Percentiles rank a stretch among this genome's conserved stretches.
phyloP scores from a whole-genome alignment of 2,113 vertebrate genomes.

The Emydocephalus ijimae region DNA sequence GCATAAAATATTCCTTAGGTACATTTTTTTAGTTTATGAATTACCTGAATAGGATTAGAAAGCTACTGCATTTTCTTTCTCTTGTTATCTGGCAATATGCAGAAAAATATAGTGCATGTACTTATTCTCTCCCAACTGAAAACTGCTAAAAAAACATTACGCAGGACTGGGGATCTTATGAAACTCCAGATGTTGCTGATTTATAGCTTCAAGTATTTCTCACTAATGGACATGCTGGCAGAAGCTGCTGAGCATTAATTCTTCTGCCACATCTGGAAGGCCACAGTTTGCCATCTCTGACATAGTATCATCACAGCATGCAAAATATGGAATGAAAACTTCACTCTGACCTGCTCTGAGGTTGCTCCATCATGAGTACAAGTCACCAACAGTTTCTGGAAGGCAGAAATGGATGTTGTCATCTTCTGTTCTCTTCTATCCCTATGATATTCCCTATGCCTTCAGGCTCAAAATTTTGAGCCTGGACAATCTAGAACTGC shows the following conservation, averaged over 20 bases:
- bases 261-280: not conserved
- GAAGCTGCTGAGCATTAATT: not conserved
- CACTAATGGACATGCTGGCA: not conserved
- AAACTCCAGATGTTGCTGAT: not conserved
- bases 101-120: not conserved
- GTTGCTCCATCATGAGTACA: not conserved
- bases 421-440: not conserved
- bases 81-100: not conserved
- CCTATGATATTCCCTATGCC: too few relatives aligned
- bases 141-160: not conserved
- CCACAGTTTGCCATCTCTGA: not conserved
- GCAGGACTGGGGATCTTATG: not conserved
- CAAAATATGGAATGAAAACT: not conserved
- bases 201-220: not conserved
- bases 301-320: not conserved
- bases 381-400: not conserved
- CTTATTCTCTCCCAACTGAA: not conserved
- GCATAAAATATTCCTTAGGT: not conserved
- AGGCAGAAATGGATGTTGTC: not conserved
- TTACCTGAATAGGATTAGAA: not conserved
- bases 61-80: not conserved
- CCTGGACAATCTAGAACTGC: too few relatives aligned
- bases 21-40: not conserved
- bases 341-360: not conserved
- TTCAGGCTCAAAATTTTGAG: too few relatives aligned